Conservation (phyloP, 2,797 vertebrate genomes). For the Zenarchopterus dispar region DNA sequence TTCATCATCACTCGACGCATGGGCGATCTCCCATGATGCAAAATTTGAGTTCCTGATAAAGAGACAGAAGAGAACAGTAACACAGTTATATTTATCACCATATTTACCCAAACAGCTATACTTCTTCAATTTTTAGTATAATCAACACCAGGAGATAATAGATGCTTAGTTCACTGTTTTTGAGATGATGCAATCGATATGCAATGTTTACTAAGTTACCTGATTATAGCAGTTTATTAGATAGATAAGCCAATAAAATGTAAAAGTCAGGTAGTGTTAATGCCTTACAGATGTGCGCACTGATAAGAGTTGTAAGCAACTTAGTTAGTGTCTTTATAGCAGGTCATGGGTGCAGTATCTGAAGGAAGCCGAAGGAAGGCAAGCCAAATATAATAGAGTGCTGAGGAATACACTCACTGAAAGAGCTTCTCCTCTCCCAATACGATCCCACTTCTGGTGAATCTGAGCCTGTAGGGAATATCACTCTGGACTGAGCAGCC, state of each 20-base stretch:
- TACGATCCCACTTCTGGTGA: slow-evolving; percentile 78
- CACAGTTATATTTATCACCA: slow-evolving; percentile 22
- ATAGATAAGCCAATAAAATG: slow-evolving; percentile 63
- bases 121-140: slow-evolving; percentile 67
- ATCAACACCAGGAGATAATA: slow-evolving; percentile 30
- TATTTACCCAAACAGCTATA: slow-evolving; percentile 46
- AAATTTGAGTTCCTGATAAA: slow-evolving; percentile 81
- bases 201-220: slow-evolving; percentile 56
- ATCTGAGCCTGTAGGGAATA: slow-evolving; percentile 88
- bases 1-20: slow-evolving; percentile 83
- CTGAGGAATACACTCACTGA: slow-evolving; percentile 78
- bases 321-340: slow-evolving; percentile 51
- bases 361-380: slow-evolving; percentile 2
- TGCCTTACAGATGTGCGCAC: slow-evolving; percentile 45
- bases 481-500: slow-evolving; percentile 87
- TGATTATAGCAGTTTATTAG: slow-evolving; percentile 50
- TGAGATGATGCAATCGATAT: slow-evolving; percentile 61
- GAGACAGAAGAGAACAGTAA: slow-evolving; percentile 30
- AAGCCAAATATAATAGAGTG: slow-evolving; percentile 29
- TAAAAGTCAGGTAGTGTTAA: slow-evolving; percentile 42
- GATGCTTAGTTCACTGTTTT: slow-evolving; percentile 51
- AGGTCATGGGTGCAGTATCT: slow-evolving; percentile 37
- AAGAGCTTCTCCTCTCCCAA: slow-evolving; percentile 85
- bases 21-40: slow-evolving; percentile 89
- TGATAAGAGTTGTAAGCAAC: slow-evolving; percentile 35